Evolutionary conservation across 2,888 invertebrate genomes (phyloP), one percentile per base, ranked within the genome.

Genomic region (Acanthosoma haemorrhoidale): DNA sequence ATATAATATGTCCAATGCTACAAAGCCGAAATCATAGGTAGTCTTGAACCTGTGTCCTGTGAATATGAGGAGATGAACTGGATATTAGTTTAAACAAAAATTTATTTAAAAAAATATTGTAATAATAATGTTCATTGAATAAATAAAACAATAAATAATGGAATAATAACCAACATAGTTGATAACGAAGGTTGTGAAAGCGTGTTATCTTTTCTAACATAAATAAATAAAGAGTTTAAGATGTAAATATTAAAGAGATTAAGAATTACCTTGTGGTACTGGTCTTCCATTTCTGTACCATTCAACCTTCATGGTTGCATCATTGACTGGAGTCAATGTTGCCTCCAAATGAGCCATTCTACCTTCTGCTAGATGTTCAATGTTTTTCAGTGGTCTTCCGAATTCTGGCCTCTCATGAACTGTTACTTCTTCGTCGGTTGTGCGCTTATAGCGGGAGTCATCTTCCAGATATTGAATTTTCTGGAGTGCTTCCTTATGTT

Each of bases 231-330:
- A 1, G n/a, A 43, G 31, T 29, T 43, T 13, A 34, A 11, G 1
- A 66, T 38, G 25, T 13, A 25, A 57, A 43, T 5, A 15, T 34
- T 15, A 9, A 31, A 15, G 18, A 18, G 41, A 2, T 43, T 18
- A 8, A 8, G 3, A 43, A 51, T 21, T 73, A 78, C 81, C 94
- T 78, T 91, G 90, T 78, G 91, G 91, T 77, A 99, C 88, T 2
- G 96, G 96, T 77, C 89, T 86, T 67, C 96, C 97, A 81, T 99
- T 94, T 80, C 94, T 91, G 82, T 88, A 96, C 99, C 98, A 99
- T 82, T 98, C 97, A 9, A 99, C 95, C 75, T 90, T 89, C 97
- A 99, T 97, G 8, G 95, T 95, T 4, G 98, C 96, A 80, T 99
- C 99, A 77, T 97, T 96, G 38, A 97, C 93, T 0, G 99, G 99